Percentiles rank a stretch among this genome's conserved stretches.
Conservation (phyloP, 1,140 invertebrate species). For the Nasonia giraulti region DNA sequence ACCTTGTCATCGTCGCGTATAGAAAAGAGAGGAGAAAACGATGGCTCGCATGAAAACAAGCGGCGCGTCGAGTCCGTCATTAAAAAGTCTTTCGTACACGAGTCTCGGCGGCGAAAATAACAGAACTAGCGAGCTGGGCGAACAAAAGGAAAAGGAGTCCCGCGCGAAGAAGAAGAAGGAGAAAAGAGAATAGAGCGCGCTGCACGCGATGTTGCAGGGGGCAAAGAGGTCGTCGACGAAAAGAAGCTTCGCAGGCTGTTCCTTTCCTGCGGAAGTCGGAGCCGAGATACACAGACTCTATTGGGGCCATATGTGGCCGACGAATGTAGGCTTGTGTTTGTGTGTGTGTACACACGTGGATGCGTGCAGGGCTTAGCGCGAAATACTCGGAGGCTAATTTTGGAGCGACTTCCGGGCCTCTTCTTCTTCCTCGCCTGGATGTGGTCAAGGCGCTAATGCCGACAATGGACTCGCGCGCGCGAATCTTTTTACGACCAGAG, state of each 20-base stretch:
- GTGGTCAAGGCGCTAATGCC: constrained; percentile 21
- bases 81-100: neutral
- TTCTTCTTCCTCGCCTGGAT: constrained; percentile 14
- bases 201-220: constrained; percentile 18
- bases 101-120: constrained; percentile 14
- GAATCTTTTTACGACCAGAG: neutral
- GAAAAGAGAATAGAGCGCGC: neutral
- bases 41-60: neutral
- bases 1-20: too few relatives aligned
- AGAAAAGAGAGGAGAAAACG: neutral
- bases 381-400: constrained; percentile 21
- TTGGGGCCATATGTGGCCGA: constrained; percentile 13
- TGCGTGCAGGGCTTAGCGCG: neutral
- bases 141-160: constrained; percentile 12
- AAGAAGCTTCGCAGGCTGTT: neutral
- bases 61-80: neutral
- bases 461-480: neutral
- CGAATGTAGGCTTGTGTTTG: neutral
- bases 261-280: constrained; percentile 36
- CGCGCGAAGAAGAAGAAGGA: neutral
- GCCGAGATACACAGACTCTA: neutral
- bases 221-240: constrained; percentile 11
- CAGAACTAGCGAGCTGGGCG: neutral
- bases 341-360: neutral
- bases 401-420: constrained; percentile 23